Conservation (phyloP, 2,113 vertebrate genomes). For the Delphinapterus leucas region DNA sequence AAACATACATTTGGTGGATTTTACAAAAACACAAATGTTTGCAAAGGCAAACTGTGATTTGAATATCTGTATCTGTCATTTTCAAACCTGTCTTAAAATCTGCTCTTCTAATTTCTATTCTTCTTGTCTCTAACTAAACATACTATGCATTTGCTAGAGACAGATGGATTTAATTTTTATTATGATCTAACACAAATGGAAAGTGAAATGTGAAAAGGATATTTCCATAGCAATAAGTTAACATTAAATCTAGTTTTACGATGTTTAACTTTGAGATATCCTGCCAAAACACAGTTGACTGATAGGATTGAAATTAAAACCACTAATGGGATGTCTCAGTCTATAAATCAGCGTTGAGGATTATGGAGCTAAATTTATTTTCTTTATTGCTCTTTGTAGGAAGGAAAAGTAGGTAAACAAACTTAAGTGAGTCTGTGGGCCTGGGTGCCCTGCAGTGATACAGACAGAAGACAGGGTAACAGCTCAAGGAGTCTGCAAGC, state of each 20-base stretch:
- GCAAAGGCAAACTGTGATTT: not conserved
- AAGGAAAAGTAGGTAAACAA: conserved; percentile 24
- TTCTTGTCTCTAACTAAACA: conserved; percentile 2
- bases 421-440: not conserved
- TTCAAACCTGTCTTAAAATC: not conserved
- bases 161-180: conserved; percentile 58
- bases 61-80: not conserved
- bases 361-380: conserved; percentile 19
- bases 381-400: conserved; percentile 51
- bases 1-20: not conserved
- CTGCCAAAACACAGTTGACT: conserved; percentile 49
- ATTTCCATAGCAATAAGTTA: conserved; percentile 46
- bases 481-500: not conserved
- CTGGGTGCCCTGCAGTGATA: not conserved
- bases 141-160: not conserved
- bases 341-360: not conserved
- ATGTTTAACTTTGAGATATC: conserved; percentile 60
- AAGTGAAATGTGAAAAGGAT: conserved; percentile 56
- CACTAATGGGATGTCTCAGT: not conserved
- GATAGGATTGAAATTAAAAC: conserved; percentile 60
- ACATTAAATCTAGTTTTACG: conserved; percentile 61
- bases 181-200: conserved; percentile 19
- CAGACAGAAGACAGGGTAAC: not conserved
- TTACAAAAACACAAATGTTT: not conserved
- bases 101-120: not conserved